These are phyloP conservation scores for Poecilia latipinna DNA, from an alignment of 2,113 vertebrate genomes.

Conservation along the genomic window DNA sequence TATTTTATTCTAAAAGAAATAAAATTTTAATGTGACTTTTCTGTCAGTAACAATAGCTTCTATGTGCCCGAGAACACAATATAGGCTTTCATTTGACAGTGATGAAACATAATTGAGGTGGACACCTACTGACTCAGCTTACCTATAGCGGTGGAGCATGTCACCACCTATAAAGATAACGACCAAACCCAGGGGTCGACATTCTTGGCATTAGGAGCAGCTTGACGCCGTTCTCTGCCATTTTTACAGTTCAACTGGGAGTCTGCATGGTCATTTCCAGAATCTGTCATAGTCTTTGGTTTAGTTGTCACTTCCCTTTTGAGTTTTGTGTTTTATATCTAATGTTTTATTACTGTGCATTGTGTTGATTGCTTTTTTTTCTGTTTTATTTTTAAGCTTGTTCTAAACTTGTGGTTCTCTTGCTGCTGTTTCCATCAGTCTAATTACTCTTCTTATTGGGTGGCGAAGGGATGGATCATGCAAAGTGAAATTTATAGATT, in stretches of 20 bases:
- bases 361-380: not conserved
- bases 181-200: conserved; percentile 7
- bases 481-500: too few relatives aligned
- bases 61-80: conserved; percentile 6
- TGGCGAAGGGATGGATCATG: too few relatives aligned
- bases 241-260: not conserved
- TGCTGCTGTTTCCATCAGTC: not conserved
- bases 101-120: not conserved
- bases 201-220: not conserved
- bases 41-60: not conserved
- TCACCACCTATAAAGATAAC: conserved; percentile 17
- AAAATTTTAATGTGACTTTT: not conserved
- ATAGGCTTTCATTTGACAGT: conserved; percentile 15
- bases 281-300: not conserved
- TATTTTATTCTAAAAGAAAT: not conserved
- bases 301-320: not conserved
- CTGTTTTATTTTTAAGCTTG: not conserved
- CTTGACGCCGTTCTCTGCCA: not conserved
- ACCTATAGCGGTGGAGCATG: not conserved
- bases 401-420: not conserved
- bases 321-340: too few relatives aligned
- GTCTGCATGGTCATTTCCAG: not conserved
- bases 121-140: not conserved
- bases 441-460: not conserved
- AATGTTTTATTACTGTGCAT: not conserved